Base-by-base conservation (phyloP, 2,888 invertebrate genomes). In the Noctua janthe region DNA sequence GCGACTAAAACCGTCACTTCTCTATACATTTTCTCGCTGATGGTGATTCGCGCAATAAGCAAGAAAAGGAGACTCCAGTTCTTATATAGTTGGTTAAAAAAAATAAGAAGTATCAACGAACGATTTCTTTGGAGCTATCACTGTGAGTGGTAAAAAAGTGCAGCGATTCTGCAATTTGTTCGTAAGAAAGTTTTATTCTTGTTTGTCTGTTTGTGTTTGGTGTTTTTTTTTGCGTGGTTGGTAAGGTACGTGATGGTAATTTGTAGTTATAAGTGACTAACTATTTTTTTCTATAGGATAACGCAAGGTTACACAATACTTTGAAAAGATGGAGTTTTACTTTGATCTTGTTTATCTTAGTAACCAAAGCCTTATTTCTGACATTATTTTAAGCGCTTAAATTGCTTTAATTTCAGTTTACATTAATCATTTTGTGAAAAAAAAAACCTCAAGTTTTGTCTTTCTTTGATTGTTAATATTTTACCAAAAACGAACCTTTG, bases 21-120 rank as follows among this genome's bases (percentile, higher is more conserved):
- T 85, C 95, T 95, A 92, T 93, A 95, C 97, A 97, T 97, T 95
- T 95, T 95, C 90, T 95, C 90, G 86, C 87, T 90, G 91, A 86
- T 90, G 76, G 87, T 89, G 90, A 90, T 88, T 93, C 90, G 92
- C 93, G 94, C 93, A 97, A 95, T 97, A 96, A 95, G 93, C 90
- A 87, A 92, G 95, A 95, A 94, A 95, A 94, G 94, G 94, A 92
- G 91, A 89, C 78, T 89, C 88, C 87, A 17, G 76, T 20, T 74
- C 75, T 86, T 86, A 71, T 86, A 86, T 86, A 86, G 78, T 71
- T 74, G 73, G 95, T 95, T 96, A 96, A 96, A 94, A 96, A 96
- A 97, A 96, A 95, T 93, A 92, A 96, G 91, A 93, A 96, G 84
- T 72, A 79, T 87, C 87, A 91, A 88, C 90, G 88, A 93, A 92